Base-by-base conservation (phyloP, 2,797 vertebrate species). In the Chelon labrosus region DNA sequence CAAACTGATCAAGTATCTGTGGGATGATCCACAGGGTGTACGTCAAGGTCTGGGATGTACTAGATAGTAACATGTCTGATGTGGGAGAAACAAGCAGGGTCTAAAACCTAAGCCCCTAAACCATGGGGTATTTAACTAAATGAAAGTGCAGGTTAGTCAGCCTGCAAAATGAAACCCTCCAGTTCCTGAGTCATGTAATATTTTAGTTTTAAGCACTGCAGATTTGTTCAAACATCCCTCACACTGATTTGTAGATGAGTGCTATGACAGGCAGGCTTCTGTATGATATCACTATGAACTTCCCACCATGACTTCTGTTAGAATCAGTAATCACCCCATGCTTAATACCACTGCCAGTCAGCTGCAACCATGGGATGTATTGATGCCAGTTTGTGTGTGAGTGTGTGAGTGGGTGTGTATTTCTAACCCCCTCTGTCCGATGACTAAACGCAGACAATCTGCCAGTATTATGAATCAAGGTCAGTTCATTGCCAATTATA, bases 381-480 rank as follows among this genome's bases (percentile, higher is more conserved):
- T 42, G 41, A 42, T n/a, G 27, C 14, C 27, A 49, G 42, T 44
- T 13, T 44, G 42, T 44, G 42, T 44, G 39, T 41, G 39, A 12
- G 39, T 41, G 39, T 41, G 39, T 13, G 39, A 12, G 39, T 41
- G 11, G 5, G 16, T 46, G 44, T 46, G 44, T 46, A 16, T 46
- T 6, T n/a, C 5, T 44, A 44, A 41, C 16, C 6, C 16, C 42
- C 16, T 14, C 42, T 75, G 53, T 35, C 58, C 22, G 44, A 35
- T 70, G 44, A 58, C 37, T 59, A 46, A 35, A 70, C 9, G 19
- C 44, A 50, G 58, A 49, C 57, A 11, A 10, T 1, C 25, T 54
- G 63, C 53, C 22, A 50, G 58, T 38, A 42, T 53, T 54, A 14
- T 56, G 16, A 63, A 71, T 71, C 57, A 75, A 80, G 73, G 78